Conservation (phyloP, 2,797 vertebrate species). For the Mus minutoides region DNA sequence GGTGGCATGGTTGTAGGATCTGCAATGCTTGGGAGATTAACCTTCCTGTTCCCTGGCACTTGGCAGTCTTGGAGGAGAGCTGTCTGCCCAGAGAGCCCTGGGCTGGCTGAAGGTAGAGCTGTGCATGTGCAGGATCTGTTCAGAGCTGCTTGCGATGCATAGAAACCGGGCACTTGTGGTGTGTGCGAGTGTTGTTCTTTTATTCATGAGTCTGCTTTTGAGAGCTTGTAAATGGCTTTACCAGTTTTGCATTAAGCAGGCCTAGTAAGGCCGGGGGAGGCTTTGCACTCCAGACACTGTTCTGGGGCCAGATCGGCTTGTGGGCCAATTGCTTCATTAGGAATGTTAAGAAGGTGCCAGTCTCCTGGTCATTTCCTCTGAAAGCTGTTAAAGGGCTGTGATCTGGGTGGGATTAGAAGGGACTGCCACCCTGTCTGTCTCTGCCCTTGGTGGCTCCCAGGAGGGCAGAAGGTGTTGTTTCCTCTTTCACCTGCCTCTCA, state of each 20-base stretch:
- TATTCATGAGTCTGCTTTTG: accelerated
- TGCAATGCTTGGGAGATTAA: slow-evolving; percentile 15
- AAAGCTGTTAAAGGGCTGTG: not conserved
- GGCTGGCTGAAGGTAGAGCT: not conserved
- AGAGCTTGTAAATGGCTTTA: slow-evolving; percentile 2
- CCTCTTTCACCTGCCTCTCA: accelerated
- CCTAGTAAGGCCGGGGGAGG: not conserved
- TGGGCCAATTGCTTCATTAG: not conserved
- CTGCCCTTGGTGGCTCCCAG: not conserved
- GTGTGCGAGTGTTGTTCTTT: accelerated
- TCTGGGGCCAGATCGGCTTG: not conserved
- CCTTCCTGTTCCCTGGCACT: slow-evolving; percentile 3
- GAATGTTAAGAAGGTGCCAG: not conserved
- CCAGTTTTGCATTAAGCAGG: slow-evolving; percentile 52
- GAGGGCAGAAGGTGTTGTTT: not conserved
- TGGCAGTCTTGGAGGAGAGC: not conserved
- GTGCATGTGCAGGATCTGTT: accelerated
- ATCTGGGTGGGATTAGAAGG: not conserved
- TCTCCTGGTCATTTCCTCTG: slow-evolving; percentile 18
- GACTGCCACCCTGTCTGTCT: no score
- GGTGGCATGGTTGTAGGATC: not conserved
- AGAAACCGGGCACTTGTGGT: accelerated
- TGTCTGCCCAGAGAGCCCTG: slow-evolving; percentile 29
- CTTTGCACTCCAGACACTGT: not conserved
- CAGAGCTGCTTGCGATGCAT: not conserved